Evolutionary conservation across 2,797 vertebrate species (phyloP).

Genomic region (Delichon dasypus): DNA sequence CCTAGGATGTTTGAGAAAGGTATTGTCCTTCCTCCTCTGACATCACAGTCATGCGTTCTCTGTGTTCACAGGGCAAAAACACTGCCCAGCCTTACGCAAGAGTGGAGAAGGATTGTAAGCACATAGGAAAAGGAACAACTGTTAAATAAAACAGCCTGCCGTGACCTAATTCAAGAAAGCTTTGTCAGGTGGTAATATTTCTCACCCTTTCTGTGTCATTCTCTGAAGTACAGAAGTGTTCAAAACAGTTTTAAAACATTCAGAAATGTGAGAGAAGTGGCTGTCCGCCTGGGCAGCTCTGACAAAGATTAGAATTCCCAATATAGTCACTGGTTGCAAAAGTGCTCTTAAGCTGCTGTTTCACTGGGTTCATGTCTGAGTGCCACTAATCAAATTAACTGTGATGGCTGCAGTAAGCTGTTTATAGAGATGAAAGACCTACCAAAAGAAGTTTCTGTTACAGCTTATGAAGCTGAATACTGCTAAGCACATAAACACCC

Average conservation of each 20-base stretch:
- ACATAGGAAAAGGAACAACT: background rate
- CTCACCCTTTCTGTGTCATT: constrained; percentile 17
- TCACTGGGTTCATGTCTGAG: constrained; percentile 32
- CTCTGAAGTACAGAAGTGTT: background rate
- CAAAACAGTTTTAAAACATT: constrained; percentile 38
- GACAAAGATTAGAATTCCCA: constrained; percentile 53
- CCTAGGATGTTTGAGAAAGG: background rate
- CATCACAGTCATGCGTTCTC: background rate
- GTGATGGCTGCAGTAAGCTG: constrained; percentile 60
- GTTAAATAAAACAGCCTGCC: background rate
- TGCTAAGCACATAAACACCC: constrained; percentile 42
- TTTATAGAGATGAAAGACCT: constrained; percentile 66
- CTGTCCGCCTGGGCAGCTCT: constrained; percentile 3
- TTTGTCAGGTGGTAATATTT: constrained; percentile 51
- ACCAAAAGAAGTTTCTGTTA: constrained; percentile 55
- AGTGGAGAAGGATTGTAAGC: background rate
- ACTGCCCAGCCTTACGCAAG: background rate
- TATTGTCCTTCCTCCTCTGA: background rate
- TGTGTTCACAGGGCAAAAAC: background rate
- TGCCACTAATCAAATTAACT: constrained; percentile 70
- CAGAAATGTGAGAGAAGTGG: constrained; percentile 1
- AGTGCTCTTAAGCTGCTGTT: constrained; percentile 53
- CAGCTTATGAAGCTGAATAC: constrained; percentile 34
- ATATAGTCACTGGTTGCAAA: constrained; percentile 24
- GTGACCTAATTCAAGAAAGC: constrained; percentile 47